Evolutionary conservation across 1,140 invertebrate genomes (phyloP), one percentile per base, ranked within the genome.

Genomic region (Drosophila triauraria): DNA sequence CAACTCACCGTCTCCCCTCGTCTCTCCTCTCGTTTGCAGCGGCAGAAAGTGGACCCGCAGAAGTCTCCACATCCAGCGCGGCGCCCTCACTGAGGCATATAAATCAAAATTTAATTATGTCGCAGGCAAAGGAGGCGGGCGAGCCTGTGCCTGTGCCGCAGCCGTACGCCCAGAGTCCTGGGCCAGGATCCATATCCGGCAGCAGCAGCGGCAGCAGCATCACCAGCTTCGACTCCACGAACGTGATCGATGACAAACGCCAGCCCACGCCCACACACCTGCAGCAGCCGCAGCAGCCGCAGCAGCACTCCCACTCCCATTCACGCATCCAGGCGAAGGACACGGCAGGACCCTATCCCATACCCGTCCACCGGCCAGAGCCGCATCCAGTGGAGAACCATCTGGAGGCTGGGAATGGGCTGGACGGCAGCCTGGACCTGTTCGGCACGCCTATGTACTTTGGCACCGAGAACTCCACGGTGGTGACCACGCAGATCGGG

Each of bases 401-500:
- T 58, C 71, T 91, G 44, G 80, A 80, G 75, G 72, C 82, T 20
- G 58, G 57, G 15, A 74, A 78, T 44, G 71, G 91, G 44, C 59
- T 75, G 59, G 84, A 80, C 54, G 82, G 67, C 4, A 63, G 76
- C 32, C 43, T 87, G 48, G 92, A 92, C 57, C 62, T 91, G 25
- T 91, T 91, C 43, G 80, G 85, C 59, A 86, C 91, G 59, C 93
- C 94, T 67, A 96, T 96, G 93, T 95, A 94, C 90, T 98, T 98
- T 91, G 95, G 95, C 43, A 97, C 97, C 20, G 95, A 96, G 81
- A 98, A 98, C 92, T 96, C 96, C 61, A 97, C 96, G 1, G 93
- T 95, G 35, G 94, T 97, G 69, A 96, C 95, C 25, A 96, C 96
- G 62, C 97, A 98, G 93, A 96, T 96, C 46, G 96, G 96, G 13